Percentiles rank a stretch among this genome's conserved stretches.
Conservation (phyloP, 2,113 vertebrate species). For the Forbesichthys agassizii region DNA sequence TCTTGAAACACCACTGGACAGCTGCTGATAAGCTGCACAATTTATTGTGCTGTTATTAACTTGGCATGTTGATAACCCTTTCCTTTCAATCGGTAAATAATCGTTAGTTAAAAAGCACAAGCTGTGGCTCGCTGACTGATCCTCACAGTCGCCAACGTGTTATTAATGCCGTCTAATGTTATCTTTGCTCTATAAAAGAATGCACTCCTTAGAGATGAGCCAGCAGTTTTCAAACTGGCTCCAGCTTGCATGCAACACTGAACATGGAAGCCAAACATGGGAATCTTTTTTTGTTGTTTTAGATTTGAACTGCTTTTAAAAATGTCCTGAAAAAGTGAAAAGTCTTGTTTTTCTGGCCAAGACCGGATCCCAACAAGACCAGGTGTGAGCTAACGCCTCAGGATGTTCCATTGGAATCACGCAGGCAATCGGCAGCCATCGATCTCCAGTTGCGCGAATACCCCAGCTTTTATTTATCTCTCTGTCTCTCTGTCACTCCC, state of each 20-base stretch:
- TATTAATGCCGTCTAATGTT: not conserved
- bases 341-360: slow-evolving; percentile 25
- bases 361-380: not conserved
- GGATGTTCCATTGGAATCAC: not conserved
- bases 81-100: not conserved
- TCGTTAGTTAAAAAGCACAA: not conserved
- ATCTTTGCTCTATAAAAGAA: not conserved
- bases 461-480: not conserved
- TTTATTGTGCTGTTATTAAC: no score
- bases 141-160: not conserved
- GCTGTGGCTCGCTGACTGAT: not conserved
- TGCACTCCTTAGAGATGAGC: no score
- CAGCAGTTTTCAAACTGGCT: slow-evolving; percentile 13
- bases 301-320: slow-evolving; percentile 9
- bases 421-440: not conserved
- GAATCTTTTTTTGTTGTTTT: not conserved
- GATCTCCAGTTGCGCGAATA: no score
- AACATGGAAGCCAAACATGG: slow-evolving; percentile 26
- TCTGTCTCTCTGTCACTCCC: not conserved
- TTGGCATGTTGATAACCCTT: no score
- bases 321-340: slow-evolving; percentile 13
- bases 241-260: slow-evolving; percentile 20
- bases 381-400: not conserved
- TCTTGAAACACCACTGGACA: no score
- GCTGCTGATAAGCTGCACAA: no score